Evolutionary conservation across 1,140 invertebrate species (phyloP).

Genomic region (Neotoxoptera formosana): DNA sequence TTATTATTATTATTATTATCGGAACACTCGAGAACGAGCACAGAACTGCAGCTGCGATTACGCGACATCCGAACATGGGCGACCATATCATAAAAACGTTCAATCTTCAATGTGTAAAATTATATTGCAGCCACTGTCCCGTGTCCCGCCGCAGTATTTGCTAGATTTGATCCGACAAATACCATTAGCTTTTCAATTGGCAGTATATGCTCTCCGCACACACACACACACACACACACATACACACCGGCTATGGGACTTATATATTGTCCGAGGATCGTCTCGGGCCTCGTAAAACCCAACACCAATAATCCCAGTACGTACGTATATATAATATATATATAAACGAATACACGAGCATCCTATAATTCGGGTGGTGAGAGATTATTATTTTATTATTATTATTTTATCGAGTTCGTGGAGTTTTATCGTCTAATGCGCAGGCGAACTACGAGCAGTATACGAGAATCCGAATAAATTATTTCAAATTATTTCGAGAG

Average conservation of each 20-base stretch:
- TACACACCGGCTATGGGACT: background rate
- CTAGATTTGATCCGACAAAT: background rate
- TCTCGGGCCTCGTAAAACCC: background rate
- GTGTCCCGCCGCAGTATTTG: background rate
- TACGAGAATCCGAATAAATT: background rate
- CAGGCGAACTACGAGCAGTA: background rate
- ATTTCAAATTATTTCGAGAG: background rate
- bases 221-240: background rate
- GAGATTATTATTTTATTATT: background rate
- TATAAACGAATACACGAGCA: background rate
- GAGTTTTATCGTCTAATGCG: background rate
- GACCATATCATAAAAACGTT: background rate
- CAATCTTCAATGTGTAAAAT: background rate
- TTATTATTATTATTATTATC: background rate
- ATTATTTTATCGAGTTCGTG: background rate
- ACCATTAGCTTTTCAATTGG: conserved; percentile 8
- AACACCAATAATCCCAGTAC: background rate
- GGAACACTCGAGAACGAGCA: background rate
- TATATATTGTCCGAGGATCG: background rate
- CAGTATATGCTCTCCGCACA: background rate
- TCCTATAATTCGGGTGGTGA: background rate
- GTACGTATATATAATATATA: too few relatives aligned
- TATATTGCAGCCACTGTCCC: background rate
- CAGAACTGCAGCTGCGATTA: background rate
- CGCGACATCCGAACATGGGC: background rate